These are phyloP conservation scores for Brachyhypopomus gauderio DNA, from an alignment of 2,113 vertebrate genomes.

Conservation along the genomic window DNA sequence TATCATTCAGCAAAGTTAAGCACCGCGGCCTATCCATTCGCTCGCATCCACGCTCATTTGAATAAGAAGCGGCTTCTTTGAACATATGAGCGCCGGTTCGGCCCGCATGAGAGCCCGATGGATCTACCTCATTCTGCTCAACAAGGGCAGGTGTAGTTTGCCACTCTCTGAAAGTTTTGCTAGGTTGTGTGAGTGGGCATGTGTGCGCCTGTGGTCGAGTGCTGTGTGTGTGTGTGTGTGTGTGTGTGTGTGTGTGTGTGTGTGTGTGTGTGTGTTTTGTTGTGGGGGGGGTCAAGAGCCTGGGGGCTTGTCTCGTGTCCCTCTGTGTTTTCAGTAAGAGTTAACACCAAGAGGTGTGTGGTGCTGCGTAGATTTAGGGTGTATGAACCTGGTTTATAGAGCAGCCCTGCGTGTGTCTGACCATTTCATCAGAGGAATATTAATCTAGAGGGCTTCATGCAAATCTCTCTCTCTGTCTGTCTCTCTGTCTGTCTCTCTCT, in stretches of 20 bases:
- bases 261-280: background rate
- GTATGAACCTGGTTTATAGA: slow-evolving; percentile 79
- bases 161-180: slow-evolving; percentile 4
- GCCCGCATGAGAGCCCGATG: background rate
- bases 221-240: background rate
- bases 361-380: slow-evolving; percentile 65
- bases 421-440: slow-evolving; percentile 71
- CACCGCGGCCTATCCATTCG: slow-evolving; percentile 55
- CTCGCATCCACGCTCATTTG: slow-evolving; percentile 59
- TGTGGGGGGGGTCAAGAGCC: too few species aligned
- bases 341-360: slow-evolving; percentile 2
- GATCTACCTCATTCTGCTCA: slow-evolving; percentile 37
- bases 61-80: slow-evolving; percentile 52
- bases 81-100: background rate
- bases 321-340: too few species aligned
- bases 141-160: slow-evolving; percentile 63
- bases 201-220: too few species aligned
- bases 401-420: slow-evolving; percentile 67
- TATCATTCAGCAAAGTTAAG: slow-evolving; percentile 77
- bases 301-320: too few species aligned
- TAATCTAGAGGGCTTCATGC: slow-evolving; percentile 76
- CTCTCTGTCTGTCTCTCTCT: slow-evolving; percentile 37
- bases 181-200: slow-evolving; percentile 2
- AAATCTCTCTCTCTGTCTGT: slow-evolving; percentile 53
- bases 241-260: background rate